Percentiles rank a stretch among this genome's conserved stretches.
Conservation (phyloP, 2,888 invertebrate genomes). For the Isotomurus palustris region DNA sequence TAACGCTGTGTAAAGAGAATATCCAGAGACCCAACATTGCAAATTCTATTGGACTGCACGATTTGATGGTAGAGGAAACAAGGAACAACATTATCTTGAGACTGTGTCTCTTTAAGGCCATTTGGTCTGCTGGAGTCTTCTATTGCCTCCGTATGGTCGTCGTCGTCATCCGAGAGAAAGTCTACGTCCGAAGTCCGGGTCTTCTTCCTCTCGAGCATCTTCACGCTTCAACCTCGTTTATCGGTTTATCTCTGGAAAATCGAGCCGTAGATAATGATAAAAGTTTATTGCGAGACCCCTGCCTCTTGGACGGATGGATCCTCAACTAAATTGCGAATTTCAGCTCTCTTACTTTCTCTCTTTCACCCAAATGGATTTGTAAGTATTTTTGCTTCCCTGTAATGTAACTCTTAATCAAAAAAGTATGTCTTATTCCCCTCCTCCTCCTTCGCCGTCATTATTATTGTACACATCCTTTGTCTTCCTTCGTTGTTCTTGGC, state of each 20-base stretch:
- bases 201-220: not conserved
- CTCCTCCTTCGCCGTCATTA: not conserved
- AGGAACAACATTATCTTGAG: constrained; percentile 1
- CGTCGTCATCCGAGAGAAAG: too few relatives aligned
- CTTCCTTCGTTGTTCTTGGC: too few relatives aligned
- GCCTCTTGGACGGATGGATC: constrained; percentile 1
- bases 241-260: constrained; percentile 1
- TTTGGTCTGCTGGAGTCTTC: not conserved
- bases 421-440: not conserved
- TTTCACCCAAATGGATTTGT: not conserved
- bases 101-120: not conserved
- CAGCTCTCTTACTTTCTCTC: too few relatives aligned
- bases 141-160: not conserved
- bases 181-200: not conserved
- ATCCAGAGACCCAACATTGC: not conserved
- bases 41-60: constrained; percentile 1
- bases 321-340: constrained; percentile 3
- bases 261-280: constrained; percentile 4
- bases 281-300: constrained; percentile 3
- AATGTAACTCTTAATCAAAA: too few relatives aligned
- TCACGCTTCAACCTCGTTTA: too few relatives aligned
- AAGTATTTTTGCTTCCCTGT: not conserved
- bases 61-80: constrained; percentile 3
- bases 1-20: too few relatives aligned
- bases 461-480: too few relatives aligned